Conservation (phyloP, 2,113 vertebrate genomes). For the Petrocephalus zakoni region DNA sequence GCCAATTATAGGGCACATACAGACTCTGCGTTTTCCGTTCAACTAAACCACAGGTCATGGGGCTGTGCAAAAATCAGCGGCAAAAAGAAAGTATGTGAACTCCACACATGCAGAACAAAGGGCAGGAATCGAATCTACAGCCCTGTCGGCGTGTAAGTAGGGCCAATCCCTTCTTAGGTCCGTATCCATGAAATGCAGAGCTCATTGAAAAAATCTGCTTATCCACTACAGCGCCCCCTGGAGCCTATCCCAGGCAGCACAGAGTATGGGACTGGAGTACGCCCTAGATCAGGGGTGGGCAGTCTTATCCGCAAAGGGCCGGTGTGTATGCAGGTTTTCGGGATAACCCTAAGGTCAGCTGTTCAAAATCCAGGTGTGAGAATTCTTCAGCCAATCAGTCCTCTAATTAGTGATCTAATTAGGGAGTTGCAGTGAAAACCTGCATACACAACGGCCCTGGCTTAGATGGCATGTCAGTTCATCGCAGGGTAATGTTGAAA, state of each 20-base stretch:
- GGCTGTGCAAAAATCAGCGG: background rate
- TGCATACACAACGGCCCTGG: too few species aligned
- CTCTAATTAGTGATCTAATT: too few species aligned
- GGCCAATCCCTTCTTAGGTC: background rate
- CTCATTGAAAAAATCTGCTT: background rate
- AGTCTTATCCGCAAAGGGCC: too few species aligned
- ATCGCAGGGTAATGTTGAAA: background rate
- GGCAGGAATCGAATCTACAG: background rate
- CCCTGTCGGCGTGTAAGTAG: background rate
- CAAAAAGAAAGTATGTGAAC: background rate
- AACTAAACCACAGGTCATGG: background rate
- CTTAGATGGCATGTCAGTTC: background rate
- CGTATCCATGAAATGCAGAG: background rate
- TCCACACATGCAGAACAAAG: background rate
- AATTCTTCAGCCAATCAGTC: too few species aligned
- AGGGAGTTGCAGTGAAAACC: too few species aligned
- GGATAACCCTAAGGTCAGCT: too few species aligned
- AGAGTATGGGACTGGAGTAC: background rate
- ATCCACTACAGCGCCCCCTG: background rate
- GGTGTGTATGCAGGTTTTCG: too few species aligned
- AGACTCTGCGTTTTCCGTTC: background rate
- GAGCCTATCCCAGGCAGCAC: background rate
- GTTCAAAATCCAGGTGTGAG: too few species aligned
- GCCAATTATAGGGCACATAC: background rate
- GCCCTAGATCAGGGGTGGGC: background rate